Evolutionary conservation across 2,797 vertebrate genomes (phyloP), one percentile per base, ranked within the genome.

Genomic region (Typhlichthys subterraneus): DNA sequence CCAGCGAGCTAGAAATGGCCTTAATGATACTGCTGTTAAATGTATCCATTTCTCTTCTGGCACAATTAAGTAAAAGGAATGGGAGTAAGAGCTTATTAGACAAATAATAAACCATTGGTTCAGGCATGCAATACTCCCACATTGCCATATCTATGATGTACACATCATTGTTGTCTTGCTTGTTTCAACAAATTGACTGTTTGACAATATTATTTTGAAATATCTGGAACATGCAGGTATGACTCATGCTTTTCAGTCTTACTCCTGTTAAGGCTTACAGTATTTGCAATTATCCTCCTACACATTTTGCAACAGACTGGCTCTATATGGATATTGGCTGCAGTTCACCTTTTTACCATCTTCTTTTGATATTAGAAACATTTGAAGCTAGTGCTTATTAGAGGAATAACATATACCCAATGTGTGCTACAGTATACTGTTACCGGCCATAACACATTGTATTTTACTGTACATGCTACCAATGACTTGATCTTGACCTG

Each of bases 321-420:
- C 52, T 73, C 42, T 48, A 67, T 48, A 67, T 57, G 57, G 65
- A 19, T 69, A 49, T 45, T 33, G 49, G 29, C 47, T 45, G 17
- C 58, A 11, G 0, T 38, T 69, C 48, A 4, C 65, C 52, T 81
- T 57, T 72, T 76, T 57, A 53, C 66, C 15, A 17, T 53, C 14
- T 58, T 73, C 74, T 82, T 57, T 58, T 19, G 51, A 55, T 11
- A 45, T 19, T 55, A 51, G 58, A n/a, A 55, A 13, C 48, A 12
- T 19, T 31, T 13, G 5, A 31, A 12, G 57, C 6, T 51, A 33
- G 7, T 15, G 10, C 55, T 13, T 15, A 5, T 17, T 48, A 46
- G 47, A 55, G 5, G 61, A 33, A 52, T 12, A 59, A 3, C 19
- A n/a, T 2, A 19, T 14, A 52, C 42, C 14, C 46, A 49, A 38